Evolutionary conservation across 2,113 vertebrate genomes (phyloP), one percentile per base, ranked within the genome.

Genomic region (Scolopax mira): DNA sequence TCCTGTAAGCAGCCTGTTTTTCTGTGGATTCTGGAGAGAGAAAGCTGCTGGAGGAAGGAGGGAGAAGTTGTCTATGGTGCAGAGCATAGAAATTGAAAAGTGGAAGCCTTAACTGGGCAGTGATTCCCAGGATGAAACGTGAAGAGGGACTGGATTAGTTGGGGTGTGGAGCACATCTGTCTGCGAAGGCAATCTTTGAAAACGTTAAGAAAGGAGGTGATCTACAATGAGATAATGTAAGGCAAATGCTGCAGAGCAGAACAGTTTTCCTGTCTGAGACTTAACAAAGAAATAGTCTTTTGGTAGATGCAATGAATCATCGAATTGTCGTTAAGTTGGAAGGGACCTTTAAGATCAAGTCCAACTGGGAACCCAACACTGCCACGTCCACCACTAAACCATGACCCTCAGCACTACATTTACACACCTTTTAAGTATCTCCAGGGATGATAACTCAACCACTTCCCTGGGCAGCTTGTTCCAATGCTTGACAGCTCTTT

Each of bases 201-300:
- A 44, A 8, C 2, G 2, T 41, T 7, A 46, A 46, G 28, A 12
- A 74, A 25, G 44, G 60, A 41, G 7, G 27, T 22, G 3, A n/a
- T n/a, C 3, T 23, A 0, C 0, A 0, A 62, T 17, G 37, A 39
- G n/a, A 10, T 42, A 57, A 67, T 64, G 78, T 35, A 52, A 41
- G 28, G 41, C 55, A 24, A 24, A 6, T 24, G 48, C 31, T 52
- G 41, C 49, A 48, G 5, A 27, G 21, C 52, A 17, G 54, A 64
- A n/a, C 6, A 41, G 17, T 77, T 75, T 79, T 58, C 30, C 10
- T 71, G 42, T 46, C 60, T 11, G 33, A 31, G 33, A 4, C 16
- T 7, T 37, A 14, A 3, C 7, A 74, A 19, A 9, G 6, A 6
- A 35, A 9, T 6, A 37, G 0, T 33, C 31, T 51, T 75, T 15